phyloP scores from a whole-genome alignment of 2,888 invertebrate species.

The Silvanus unidentatus region DNA sequence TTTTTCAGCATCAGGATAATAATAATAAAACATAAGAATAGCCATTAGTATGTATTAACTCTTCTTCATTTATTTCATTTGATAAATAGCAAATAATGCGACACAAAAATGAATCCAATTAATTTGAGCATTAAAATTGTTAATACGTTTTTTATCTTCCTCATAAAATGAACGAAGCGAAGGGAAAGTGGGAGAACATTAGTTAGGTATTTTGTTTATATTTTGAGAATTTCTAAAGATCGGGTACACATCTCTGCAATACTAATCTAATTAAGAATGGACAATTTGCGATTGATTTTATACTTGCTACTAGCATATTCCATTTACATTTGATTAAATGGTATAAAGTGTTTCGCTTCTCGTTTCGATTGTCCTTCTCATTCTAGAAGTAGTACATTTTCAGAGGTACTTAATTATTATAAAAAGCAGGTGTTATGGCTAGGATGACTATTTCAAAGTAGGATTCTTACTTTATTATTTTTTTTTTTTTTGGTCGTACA shows the following conservation, averaged over 20 bases:
- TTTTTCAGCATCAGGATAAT: conserved; percentile 38
- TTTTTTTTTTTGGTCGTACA: conserved; percentile 10
- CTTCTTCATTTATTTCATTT: conserved; percentile 7
- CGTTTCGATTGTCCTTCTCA: conserved; percentile 32
- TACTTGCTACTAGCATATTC: too few relatives aligned
- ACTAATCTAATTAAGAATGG: conserved; percentile 40
- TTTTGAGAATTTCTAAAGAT: conserved; percentile 36
- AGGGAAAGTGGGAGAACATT: conserved; percentile 36
- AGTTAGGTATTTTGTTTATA: conserved; percentile 27
- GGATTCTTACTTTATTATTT: conserved; percentile 2
- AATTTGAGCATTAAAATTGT: conserved; percentile 5
- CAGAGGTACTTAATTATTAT: conserved; percentile 23
- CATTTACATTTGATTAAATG: conserved; percentile 16
- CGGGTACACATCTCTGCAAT: conserved; percentile 41
- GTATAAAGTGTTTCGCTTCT: conserved; percentile 4
- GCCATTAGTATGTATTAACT: too few relatives aligned
- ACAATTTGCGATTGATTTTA: conserved; percentile 37
- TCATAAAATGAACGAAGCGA: conserved; percentile 32
- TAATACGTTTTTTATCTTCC: too few relatives aligned
- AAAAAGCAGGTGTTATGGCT: conserved; percentile 15
- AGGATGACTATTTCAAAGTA: conserved; percentile 13
- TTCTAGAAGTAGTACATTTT: conserved; percentile 32
- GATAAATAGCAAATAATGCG: conserved; percentile 25
- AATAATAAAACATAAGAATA: conserved; percentile 13
- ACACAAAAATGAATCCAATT: conserved; percentile 17